phyloP scores from a whole-genome alignment of 1,140 invertebrate genomes.

The Trichoplusia ni region DNA sequence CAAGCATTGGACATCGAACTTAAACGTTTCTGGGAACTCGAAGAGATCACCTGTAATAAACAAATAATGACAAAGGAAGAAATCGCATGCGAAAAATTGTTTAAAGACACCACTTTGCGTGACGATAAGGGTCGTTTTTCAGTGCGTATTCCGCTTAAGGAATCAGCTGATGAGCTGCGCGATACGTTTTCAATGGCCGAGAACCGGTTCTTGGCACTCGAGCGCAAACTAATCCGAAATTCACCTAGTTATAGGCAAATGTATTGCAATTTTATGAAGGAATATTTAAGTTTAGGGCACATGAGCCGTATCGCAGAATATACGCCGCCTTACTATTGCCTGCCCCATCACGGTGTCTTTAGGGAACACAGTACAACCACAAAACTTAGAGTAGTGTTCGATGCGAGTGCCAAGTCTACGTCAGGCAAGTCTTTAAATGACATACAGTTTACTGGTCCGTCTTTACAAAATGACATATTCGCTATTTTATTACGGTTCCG shows the following conservation, averaged over 20 bases:
- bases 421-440: constrained; percentile 29
- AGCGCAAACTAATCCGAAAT: background rate
- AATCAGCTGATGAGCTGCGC: background rate
- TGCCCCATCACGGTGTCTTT: constrained; percentile 41
- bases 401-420: constrained; percentile 20
- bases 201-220: background rate
- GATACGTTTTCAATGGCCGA: background rate
- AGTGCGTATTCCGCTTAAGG: background rate
- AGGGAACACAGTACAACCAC: constrained; percentile 35
- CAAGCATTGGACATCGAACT: background rate
- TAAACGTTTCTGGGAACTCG: background rate
- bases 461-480: constrained; percentile 30
- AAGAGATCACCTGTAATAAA: background rate
- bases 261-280: constrained; percentile 38
- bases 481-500: constrained; percentile 40
- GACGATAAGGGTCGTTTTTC: background rate
- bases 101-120: background rate
- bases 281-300: constrained; percentile 38
- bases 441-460: constrained; percentile 16
- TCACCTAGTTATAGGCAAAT: constrained; percentile 31
- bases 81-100: background rate
- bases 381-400: constrained; percentile 31
- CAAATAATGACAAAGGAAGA: background rate
- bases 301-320: constrained; percentile 30
- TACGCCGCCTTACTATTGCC: constrained; percentile 26